These are phyloP conservation scores for Macrosoma leucophasiata DNA, from an alignment of 2,888 invertebrate species.

Conservation along the genomic window DNA sequence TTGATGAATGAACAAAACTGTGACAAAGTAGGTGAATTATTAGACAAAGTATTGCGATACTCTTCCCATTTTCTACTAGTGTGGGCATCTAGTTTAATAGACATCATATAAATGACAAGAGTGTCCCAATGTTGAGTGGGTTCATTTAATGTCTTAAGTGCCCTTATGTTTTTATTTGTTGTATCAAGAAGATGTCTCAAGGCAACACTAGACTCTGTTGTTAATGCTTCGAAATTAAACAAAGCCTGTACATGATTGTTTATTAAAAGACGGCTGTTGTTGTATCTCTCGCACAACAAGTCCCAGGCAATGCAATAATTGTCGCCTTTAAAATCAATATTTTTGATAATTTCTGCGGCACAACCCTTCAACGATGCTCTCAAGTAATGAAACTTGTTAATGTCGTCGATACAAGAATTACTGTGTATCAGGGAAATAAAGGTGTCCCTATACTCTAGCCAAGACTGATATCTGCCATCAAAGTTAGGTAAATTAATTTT, in stretches of 20 bases:
- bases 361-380: no score
- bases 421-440: conserved; percentile 7
- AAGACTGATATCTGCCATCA: conserved; percentile 10
- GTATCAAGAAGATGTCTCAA: conserved; percentile 6
- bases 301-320: conserved; percentile 16
- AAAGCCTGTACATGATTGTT: conserved; percentile 8
- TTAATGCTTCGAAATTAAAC: conserved; percentile 3
- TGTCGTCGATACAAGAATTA: not conserved
- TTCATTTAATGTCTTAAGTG: conserved; percentile 14
- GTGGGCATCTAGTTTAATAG: conserved; percentile 13
- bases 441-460: conserved; percentile 9
- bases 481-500: conserved; percentile 14
- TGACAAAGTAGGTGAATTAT: conserved; percentile 2
- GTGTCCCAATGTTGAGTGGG: conserved; percentile 18
- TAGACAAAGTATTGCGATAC: not conserved
- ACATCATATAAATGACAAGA: conserved; percentile 12
- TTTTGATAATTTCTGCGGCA: no score
- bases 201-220: conserved; percentile 2
- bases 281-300: conserved; percentile 7
- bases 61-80: conserved; percentile 18
- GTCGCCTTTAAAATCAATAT: no score
- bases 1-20: conserved; percentile 6
- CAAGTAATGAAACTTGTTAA: not conserved
- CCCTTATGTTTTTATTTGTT: conserved; percentile 16
- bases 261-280: conserved; percentile 12